Evolutionary conservation across 2,888 invertebrate genomes (phyloP).

Genomic region (Gymnosoma rotundatum): DNA sequence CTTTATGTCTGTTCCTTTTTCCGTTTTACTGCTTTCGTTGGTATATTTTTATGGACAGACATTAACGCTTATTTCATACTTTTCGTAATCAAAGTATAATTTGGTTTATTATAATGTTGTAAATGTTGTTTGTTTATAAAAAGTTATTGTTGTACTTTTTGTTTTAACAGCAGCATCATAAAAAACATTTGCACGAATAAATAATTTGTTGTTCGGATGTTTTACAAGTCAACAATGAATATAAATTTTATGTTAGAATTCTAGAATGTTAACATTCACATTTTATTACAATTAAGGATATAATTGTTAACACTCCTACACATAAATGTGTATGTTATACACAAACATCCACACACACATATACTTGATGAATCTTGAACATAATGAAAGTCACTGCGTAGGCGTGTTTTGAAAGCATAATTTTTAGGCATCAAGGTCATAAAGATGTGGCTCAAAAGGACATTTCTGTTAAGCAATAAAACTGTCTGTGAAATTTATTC

Average conservation of each 20-base stretch:
- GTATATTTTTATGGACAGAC: not conserved
- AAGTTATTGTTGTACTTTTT: constrained; percentile 33
- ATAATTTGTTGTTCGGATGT: constrained; percentile 44
- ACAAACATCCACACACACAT: not conserved
- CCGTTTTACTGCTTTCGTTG: not conserved
- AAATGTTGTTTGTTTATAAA: constrained; percentile 6
- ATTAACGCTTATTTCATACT: too few relatives aligned
- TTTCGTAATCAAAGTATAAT: constrained; percentile 36
- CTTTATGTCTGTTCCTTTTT: constrained; percentile 23
- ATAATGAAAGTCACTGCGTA: constrained; percentile 7
- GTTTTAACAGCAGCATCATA: constrained; percentile 9
- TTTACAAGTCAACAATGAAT: constrained; percentile 61
- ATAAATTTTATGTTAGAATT: constrained; percentile 62
- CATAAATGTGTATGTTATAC: not conserved
- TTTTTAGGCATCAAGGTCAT: constrained; percentile 66
- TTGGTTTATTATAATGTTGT: constrained; percentile 31
- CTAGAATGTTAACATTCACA: constrained; percentile 49
- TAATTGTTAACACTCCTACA: not conserved
- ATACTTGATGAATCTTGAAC: not conserved
- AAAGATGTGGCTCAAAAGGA: constrained; percentile 59
- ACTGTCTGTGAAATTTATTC: constrained; percentile 66
- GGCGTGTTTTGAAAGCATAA: constrained; percentile 43
- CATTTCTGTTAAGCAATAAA: constrained; percentile 61
- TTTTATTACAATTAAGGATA: constrained; percentile 44
- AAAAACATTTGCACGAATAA: constrained; percentile 11